Base-by-base conservation (phyloP, 2,888 invertebrate genomes). In the Balanococcus diminutus region DNA sequence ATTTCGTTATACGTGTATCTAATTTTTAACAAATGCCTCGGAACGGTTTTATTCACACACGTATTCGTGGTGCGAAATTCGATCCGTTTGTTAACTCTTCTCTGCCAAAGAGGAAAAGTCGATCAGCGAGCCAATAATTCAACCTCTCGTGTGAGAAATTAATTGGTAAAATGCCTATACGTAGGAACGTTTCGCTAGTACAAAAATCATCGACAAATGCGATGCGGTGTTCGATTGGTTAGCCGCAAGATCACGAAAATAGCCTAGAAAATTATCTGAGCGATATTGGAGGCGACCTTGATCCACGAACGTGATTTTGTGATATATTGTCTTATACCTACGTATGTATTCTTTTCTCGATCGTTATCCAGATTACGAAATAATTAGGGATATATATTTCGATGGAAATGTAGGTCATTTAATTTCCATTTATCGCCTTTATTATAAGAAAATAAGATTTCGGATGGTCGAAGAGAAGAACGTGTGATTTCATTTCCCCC, bases 21-120 rank as follows among this genome's bases (percentile, higher is more conserved):
- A 75, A 32, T 32, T 75, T n/a, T 75, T 75, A 25, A 75, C 75
- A 75, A 75, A 75, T 75, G 75, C n/a, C 32, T 75, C 36, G 4
- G 32, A 75, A 75, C 75, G 75, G n/a, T 75, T 75, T 67, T 75
- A 75, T 75, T 75, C 75, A 75, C 75, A 75, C 75, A 75, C 75
- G 61, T 28, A 61, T 61, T 67, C 67, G 67, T 31, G 75, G 75
- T 11, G 32, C 75, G 75, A 32, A 67, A 67, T 67, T 67, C 61
- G 61, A 75, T 75, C 31, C 75, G 75, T 75, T 25, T 75, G 19
- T 22, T 75, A 32, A 75, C 31, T 75, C 51, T 51, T 51, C 0
- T 5, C n/a, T n/a, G n/a, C n/a, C n/a, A n/a, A n/a, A n/a, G n/a
- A n/a, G 16, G 4, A 75, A 75, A 75, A n/a, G 32, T 75, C 75